Percentiles rank a stretch among this genome's conserved stretches.
Conservation (phyloP, 1,140 invertebrate species). For the Littorina saxatilis region DNA sequence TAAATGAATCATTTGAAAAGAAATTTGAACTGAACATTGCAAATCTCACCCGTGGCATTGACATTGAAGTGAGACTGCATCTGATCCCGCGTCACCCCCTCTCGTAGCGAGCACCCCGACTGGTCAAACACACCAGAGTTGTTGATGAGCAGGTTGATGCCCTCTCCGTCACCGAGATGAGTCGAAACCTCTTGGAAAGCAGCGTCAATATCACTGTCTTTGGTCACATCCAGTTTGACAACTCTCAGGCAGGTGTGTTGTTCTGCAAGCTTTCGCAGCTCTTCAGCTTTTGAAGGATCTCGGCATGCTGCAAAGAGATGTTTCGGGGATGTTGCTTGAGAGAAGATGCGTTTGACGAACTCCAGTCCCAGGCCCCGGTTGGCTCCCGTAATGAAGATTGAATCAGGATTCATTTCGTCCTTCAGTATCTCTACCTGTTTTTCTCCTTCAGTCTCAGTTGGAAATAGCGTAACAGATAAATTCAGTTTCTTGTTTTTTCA, state of each 20-base stretch:
- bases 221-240: background rate
- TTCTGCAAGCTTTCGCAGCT: conserved; percentile 5
- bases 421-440: too few relatives aligned
- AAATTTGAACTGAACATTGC: too few relatives aligned
- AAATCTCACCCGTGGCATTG: conserved; percentile 9
- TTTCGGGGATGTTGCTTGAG: conserved; percentile 82
- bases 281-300: background rate
- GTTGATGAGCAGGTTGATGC: conserved; percentile 47
- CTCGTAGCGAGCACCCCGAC: background rate
- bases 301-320: conserved; percentile 77
- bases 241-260: background rate
- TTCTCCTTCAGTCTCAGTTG: too few relatives aligned
- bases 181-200: conserved; percentile 50
- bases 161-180: background rate
- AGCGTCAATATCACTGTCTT: background rate
- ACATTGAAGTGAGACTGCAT: conserved; percentile 3
- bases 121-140: conserved; percentile 34
- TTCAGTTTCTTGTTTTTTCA: too few relatives aligned
- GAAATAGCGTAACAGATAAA: too few relatives aligned
- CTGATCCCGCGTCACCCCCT: background rate
- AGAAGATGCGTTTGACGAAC: conserved; percentile 83
- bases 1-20: too few relatives aligned
- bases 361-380: conserved; percentile 92
- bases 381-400: conserved; percentile 87
- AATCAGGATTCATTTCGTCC: too few relatives aligned